Base-by-base conservation (phyloP, 1,140 invertebrate genomes). In the Phthorimaea operculella region DNA sequence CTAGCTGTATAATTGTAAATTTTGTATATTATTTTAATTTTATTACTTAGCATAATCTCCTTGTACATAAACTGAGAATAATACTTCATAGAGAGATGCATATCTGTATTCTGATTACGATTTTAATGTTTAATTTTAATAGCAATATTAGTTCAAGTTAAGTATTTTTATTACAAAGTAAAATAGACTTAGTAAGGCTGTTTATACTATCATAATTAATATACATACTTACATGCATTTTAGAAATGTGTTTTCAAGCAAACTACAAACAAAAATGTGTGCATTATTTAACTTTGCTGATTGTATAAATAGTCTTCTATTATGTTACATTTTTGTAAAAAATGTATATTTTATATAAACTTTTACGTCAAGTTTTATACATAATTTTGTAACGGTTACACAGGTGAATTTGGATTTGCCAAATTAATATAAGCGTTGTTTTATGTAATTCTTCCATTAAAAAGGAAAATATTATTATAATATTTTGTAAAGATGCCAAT, bases 331-430 rank as follows among this genome's bases (percentile, higher is more conserved):
- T 76, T 75, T 76, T 79, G 76, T 82, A 82, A 73, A 73, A 78
- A 80, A 74, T 84, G 79, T 84, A 82, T 82, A 82, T 80, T 80
- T 79, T 79, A 74, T 74, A 79, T 73, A 73, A 79, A 79, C 71
- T 72, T 79, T 71, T 77, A 79, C 57, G 65, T 68, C 66, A 68
- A 72, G 70, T 75, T 72, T 65, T 79, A 74, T 70, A 77, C 64
- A 74, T 77, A 76, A 63, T 72, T 70, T 74, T 75, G 70, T 78
- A 75, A 72, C 72, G 77, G 74, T 80, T 79, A 74, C 54, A 63
- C 60, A 73, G 73, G 72, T 77, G 64, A 82, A 81, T 79, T 71
- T 75, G 64, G 68, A 74, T 81, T 82, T 81, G 78, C 79, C 81
- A 84, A 84, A 84, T 79, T 79, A 84, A 78, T 79, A 74, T 82